Percentiles rank a stretch among this genome's conserved stretches.
Evolutionary conservation across 2,797 vertebrate genomes (phyloP).

Genomic region (Ctenosaura bakeri): DNA sequence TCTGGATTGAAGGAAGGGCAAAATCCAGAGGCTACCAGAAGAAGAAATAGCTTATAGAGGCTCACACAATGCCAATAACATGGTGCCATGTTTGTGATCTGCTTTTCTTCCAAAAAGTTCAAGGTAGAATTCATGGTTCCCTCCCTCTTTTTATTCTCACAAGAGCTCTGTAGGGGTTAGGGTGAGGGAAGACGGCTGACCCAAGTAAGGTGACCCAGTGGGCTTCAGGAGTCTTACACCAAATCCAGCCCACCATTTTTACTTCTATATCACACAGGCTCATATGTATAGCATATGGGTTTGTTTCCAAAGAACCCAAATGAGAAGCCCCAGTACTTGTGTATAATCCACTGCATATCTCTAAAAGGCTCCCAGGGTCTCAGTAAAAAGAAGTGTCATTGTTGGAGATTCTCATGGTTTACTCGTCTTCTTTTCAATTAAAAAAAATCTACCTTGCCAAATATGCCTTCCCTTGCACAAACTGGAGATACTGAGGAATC

Average conservation of each 20-base stretch:
- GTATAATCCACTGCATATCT: neutral
- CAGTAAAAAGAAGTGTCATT: neutral
- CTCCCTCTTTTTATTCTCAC: neutral
- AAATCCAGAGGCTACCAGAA: neutral
- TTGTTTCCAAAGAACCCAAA: neutral
- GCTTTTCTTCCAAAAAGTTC: neutral
- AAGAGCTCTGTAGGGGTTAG: neutral
- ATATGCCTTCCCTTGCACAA: neutral
- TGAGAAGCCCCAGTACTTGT: neutral
- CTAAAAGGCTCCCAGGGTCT: neutral
- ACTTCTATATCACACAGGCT: neutral
- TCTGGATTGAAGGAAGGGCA: too few relatives aligned
- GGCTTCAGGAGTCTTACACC: neutral
- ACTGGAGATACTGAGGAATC: neutral
- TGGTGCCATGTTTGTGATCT: neutral
- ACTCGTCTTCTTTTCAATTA: neutral
- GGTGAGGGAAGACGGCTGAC: neutral
- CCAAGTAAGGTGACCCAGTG: neutral
- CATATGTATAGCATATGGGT: neutral
- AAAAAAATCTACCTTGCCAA: neutral
- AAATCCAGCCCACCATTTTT: neutral
- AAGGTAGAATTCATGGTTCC: neutral
- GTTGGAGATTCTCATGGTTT: neutral
- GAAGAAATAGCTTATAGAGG: neutral
- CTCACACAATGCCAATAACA: neutral